Percentiles rank a stretch among this genome's conserved stretches.
Evolutionary conservation across 2,797 vertebrate genomes (phyloP).

Genomic region (Emydoidea blandingii): DNA sequence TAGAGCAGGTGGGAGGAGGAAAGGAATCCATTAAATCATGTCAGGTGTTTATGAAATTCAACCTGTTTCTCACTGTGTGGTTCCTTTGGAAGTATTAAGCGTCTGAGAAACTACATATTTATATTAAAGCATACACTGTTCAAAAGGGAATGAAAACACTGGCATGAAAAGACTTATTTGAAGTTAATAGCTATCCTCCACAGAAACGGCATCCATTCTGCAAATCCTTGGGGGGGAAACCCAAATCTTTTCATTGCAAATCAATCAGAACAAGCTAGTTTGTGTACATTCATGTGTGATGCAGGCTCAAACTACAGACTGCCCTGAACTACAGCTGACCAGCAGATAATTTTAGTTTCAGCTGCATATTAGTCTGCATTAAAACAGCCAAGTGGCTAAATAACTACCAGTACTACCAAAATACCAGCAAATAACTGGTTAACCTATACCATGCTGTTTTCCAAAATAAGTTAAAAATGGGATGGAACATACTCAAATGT

Average conservation of each 20-base stretch:
- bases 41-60: not conserved
- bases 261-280: not conserved
- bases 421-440: not conserved
- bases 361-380: not conserved
- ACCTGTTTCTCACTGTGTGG: not conserved
- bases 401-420: not conserved
- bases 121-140: not conserved
- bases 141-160: not conserved
- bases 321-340: not conserved
- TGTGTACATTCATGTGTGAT: not conserved
- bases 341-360: slow-evolving; percentile 26
- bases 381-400: slow-evolving; percentile 24
- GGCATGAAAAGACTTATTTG: not conserved
- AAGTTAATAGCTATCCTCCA: not conserved
- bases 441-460: not conserved
- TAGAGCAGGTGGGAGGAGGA: not conserved
- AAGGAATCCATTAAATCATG: not conserved
- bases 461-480: not conserved
- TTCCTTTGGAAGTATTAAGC: not conserved
- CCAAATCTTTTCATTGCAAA: not conserved
- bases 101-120: not conserved
- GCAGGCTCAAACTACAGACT: not conserved
- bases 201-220: not conserved
- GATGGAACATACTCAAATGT: not conserved
- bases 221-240: not conserved